These are phyloP conservation scores for Silurus meridionalis DNA, from an alignment of 2,113 vertebrate species.

Conservation along the genomic window DNA sequence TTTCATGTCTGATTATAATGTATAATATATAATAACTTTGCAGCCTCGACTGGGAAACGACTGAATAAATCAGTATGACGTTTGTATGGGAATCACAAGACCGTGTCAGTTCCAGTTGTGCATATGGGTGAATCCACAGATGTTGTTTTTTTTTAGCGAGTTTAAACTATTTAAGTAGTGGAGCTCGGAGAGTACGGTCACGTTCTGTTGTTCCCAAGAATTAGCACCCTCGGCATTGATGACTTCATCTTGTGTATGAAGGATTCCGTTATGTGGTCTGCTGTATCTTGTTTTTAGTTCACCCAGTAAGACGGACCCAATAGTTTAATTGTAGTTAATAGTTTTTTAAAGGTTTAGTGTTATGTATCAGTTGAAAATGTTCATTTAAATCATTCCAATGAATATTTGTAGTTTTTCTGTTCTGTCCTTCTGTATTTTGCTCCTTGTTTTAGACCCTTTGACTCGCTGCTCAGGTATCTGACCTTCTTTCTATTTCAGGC, in stretches of 20 bases:
- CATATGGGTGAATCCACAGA: background rate
- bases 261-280: background rate
- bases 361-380: background rate
- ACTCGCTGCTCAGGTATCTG: background rate
- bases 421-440: background rate
- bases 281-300: background rate
- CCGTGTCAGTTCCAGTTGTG: background rate
- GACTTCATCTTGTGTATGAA: background rate
- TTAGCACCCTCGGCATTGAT: background rate
- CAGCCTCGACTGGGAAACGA: slow-evolving; percentile 8
- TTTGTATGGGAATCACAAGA: background rate
- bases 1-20: too few relatives aligned
- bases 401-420: background rate
- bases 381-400: background rate
- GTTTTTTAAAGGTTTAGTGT: background rate
- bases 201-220: background rate
- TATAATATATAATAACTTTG: background rate
- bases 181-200: background rate
- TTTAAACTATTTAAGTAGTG: background rate
- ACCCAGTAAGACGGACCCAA: background rate
- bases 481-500: slow-evolving; percentile 61
- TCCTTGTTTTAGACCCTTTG: background rate
- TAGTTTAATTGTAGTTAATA: background rate
- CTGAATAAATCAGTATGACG: background rate
- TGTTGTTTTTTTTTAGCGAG: background rate